Evolutionary conservation across 2,113 vertebrate species (phyloP), one percentile per base, ranked within the genome.

Genomic region (Caranx ignobilis): DNA sequence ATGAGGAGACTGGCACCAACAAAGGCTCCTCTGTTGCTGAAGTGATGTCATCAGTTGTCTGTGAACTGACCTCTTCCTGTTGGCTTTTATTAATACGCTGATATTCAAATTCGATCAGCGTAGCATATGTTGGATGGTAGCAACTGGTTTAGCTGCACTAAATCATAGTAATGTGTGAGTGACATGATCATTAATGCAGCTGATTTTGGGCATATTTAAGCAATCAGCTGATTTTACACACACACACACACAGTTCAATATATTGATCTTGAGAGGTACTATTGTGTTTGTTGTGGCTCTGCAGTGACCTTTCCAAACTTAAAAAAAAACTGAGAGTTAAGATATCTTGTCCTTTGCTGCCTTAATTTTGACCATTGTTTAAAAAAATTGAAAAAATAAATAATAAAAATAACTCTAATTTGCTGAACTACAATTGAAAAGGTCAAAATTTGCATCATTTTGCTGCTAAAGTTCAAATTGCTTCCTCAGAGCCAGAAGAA

Each of bases 11-110:
- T 55, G 84, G 73, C 70, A 77, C 69, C 52, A 73, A 90, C 85
- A 92, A 89, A 75, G 60, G 60, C 62, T 63, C 60, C 69, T 41
- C 79, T 90, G 84, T 91, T 45, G 59, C 56, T 32, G 34, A 62
- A n/a, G 68, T 87, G 88, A 91, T 74, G 89, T 80, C 82, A 90
- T 60, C 34, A 9, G n/a, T 65, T 68, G 76, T 76, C 66, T 64
- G 63, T 48, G 62, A 59, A 60, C 60, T 83, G 74, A 83, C 81
- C 76, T 83, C 63, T 82, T 31, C 37, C n/a, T 34, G 56, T 62
- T 54, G 61, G 81, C 68, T 80, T 62, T 71, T 57, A 81, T 78
- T 79, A 80, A 73, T 75, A 77, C 43, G 10, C 72, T 56, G 78
- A 63, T 43, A 43, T 78, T 81, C 64, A 74, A 45, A 39, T 75